Evolutionary conservation across 2,113 vertebrate species (phyloP).

Genomic region (Microtus oregoni): DNA sequence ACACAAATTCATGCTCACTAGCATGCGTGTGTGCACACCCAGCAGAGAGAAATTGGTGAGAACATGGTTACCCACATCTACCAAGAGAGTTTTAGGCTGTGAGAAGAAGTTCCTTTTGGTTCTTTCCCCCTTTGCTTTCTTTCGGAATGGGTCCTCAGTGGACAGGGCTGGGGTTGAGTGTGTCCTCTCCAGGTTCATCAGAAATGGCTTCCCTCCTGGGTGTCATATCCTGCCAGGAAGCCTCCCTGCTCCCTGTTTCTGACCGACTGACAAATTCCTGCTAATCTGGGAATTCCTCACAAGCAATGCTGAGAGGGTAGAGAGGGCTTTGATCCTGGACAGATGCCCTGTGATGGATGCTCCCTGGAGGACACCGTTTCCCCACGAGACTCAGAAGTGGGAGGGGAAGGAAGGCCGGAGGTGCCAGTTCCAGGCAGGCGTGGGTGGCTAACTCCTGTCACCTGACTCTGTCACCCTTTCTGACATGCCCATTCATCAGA

Average conservation of each 20-base stretch:
- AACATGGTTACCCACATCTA: not conserved
- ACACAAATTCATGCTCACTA: not conserved
- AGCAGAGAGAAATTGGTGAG: not conserved
- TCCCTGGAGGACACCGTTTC: not conserved
- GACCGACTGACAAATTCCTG: conserved; percentile 17
- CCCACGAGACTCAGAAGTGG: not conserved
- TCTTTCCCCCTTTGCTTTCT: not conserved
- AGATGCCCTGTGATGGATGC: not conserved
- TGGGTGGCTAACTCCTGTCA: accelerated
- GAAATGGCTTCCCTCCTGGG: not conserved
- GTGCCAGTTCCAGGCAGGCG: not conserved
- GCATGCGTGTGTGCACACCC: not conserved
- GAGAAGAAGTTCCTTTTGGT: not conserved
- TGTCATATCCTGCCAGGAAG: not conserved
- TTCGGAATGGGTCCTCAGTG: not conserved
- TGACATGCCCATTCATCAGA: conserved; percentile 1
- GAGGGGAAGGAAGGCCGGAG: not conserved
- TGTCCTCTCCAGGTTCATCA: not conserved
- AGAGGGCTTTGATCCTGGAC: not conserved
- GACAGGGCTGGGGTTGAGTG: not conserved
- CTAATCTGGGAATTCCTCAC: not conserved
- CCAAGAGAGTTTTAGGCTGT: not conserved
- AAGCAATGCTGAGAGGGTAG: not conserved
- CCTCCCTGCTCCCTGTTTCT: conserved; percentile 30
- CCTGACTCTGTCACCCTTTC: not conserved